Base-by-base conservation (phyloP, 2,797 vertebrate genomes). In the Synaphobranchus kaupii region DNA sequence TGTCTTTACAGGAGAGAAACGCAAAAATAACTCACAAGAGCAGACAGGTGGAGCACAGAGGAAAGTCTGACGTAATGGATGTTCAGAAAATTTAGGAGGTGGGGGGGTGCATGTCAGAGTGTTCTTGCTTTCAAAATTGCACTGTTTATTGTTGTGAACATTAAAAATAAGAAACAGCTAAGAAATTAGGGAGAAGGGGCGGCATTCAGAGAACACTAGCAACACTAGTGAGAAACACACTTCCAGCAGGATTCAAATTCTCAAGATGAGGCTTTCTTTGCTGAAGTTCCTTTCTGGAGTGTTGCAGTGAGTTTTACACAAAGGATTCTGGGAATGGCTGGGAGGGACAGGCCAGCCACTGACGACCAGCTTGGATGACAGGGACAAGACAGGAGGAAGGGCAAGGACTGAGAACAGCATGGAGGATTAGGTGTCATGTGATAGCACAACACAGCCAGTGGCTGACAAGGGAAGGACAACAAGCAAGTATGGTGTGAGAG, bases 401-500 rank as follows among this genome's bases (percentile, higher is more conserved):
- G 68, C 73, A 90, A 80, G 88, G 39, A 86, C 87, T 94, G 94
- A 95, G 95, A 95, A 92, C 91, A 93, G 92, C 90, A 90, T 52
- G 92, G 88, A 91, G 89, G 89, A 93, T 93, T 34, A 68, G 39
- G 66, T 20, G 44, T 54, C 50, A 93, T 94, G 93, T 96, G 95
- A 96, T 95, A 96, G 94, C 93, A 92, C 92, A 92, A 94, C 92
- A 93, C 92, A 94, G 95, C 95, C 95, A 95, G 93, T 84, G 93
- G 95, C 95, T 95, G 95, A 95, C 95, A 95, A 90, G 91, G 92
- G 94, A 94, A 96, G 95, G 95, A 94, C 95, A 95, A 93, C 89
- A 91, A 88, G 91, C 84, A 85, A 85, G 85, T 85, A 87, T 86
- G 90, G 95, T 92, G 88, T 93, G 89, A 88, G 63, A 88, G 89